Percentiles rank a stretch among this genome's conserved stretches.
These are phyloP conservation scores for Python bivittatus DNA, from an alignment of 2,113 vertebrate genomes.

Conservation along the genomic window DNA sequence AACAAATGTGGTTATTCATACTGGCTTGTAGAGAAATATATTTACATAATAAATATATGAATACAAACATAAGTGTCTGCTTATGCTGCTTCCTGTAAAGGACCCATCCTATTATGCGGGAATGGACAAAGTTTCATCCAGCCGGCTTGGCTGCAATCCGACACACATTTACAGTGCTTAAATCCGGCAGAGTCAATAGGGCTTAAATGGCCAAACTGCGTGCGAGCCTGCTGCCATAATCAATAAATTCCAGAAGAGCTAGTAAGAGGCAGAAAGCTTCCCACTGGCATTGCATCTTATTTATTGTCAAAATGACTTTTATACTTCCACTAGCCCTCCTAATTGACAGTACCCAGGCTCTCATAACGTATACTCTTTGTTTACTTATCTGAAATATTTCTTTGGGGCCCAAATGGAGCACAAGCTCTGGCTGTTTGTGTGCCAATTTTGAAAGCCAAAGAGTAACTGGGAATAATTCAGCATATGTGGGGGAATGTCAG, in stretches of 20 bases:
- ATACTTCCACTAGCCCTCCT: slow-evolving; percentile 23
- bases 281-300: background rate
- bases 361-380: slow-evolving; percentile 40
- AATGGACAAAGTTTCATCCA: slow-evolving; percentile 1
- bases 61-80: background rate
- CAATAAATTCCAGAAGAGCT: background rate
- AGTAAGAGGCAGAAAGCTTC: background rate
- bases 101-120: background rate
- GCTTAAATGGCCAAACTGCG: background rate
- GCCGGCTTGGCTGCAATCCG: slow-evolving; percentile 27
- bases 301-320: slow-evolving; percentile 44
- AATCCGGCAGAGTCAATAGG: background rate
- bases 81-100: background rate
- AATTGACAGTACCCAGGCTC: slow-evolving; percentile 38
- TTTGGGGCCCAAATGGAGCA: slow-evolving; percentile 38
- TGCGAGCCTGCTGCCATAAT: background rate
- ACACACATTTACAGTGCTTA: background rate
- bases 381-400: slow-evolving; percentile 47
- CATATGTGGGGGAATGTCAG: slow-evolving; percentile 40
- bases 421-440: slow-evolving; percentile 38
- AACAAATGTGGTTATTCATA: background rate
- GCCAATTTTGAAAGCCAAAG: slow-evolving; percentile 54
- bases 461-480: slow-evolving; percentile 38
- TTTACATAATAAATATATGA: background rate
- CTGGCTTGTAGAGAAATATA: background rate